phyloP scores from a whole-genome alignment of 2,888 invertebrate genomes.

The Monopis laevigella region DNA sequence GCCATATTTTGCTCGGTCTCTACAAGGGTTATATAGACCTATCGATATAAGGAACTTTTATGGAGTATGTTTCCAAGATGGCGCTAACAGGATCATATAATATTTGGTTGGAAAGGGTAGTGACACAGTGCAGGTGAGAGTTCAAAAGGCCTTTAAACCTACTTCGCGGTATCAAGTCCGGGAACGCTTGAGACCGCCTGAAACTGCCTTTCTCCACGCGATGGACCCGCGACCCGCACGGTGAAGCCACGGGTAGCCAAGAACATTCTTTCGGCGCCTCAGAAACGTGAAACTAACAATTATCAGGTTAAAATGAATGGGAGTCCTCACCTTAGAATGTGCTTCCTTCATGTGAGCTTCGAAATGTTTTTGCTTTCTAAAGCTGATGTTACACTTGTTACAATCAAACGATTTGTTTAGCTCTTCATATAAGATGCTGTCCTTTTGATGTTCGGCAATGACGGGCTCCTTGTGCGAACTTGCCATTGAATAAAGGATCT shows the following conservation, averaged over 20 bases:
- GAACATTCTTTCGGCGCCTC: no score
- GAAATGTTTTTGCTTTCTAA: conserved; percentile 70
- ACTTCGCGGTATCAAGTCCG: not conserved
- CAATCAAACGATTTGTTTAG: conserved; percentile 45
- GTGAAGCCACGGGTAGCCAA: no score
- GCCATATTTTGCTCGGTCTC: no score
- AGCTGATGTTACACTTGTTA: conserved; percentile 61
- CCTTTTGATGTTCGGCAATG: conserved; percentile 28
- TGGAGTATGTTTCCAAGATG: no score
- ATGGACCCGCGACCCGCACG: no score
- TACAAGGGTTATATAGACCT: no score
- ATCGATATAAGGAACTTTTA: no score
- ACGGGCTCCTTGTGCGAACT: conserved; percentile 38
- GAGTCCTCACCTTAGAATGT: conserved; percentile 34
- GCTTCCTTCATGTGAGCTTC: conserved; percentile 70
- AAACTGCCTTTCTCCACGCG: not conserved
- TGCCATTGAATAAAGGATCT: conserved; percentile 48
- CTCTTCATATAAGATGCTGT: conserved; percentile 40
- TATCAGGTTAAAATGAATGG: not conserved
- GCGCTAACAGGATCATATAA: no score
- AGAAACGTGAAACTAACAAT: no score
- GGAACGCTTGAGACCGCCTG: not conserved
- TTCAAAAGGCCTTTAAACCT: no score
- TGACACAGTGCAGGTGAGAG: no score
- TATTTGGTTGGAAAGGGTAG: no score